Evolutionary conservation across 2,113 vertebrate species (phyloP).

Genomic region (Xiphophorus hellerii): DNA sequence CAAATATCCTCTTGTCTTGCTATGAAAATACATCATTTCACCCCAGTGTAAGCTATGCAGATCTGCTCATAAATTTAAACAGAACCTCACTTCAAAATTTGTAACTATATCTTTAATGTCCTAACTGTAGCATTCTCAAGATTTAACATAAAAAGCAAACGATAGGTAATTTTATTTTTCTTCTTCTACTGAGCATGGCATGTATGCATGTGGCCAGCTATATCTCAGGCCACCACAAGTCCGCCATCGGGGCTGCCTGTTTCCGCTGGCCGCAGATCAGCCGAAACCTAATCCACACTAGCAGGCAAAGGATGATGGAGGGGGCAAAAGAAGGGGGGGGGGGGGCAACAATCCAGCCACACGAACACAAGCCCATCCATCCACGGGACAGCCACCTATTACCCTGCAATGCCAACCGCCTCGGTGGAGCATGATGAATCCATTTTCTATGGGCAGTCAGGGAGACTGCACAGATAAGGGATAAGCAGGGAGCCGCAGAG

Average conservation of each 20-base stretch:
- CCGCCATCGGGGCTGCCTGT: slow-evolving; percentile 64
- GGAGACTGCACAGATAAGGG: slow-evolving; percentile 76
- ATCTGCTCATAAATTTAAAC: neutral
- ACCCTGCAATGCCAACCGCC: slow-evolving; percentile 65
- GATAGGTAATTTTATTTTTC: neutral
- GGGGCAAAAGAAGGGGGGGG: neutral
- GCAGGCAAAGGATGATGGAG: slow-evolving; percentile 53
- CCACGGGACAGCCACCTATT: slow-evolving; percentile 71
- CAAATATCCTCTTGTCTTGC: no score
- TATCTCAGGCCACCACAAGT: slow-evolving; percentile 67
- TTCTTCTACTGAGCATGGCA: slow-evolving; percentile 37
- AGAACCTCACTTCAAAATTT: neutral
- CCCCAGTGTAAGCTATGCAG: neutral
- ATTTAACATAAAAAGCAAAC: neutral
- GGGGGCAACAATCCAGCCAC: slow-evolving; percentile 21
- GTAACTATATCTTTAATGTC: neutral
- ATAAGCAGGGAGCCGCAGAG: slow-evolving; percentile 53
- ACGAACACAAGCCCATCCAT: slow-evolving; percentile 55
- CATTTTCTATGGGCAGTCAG: slow-evolving; percentile 73
- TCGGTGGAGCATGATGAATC: slow-evolving; percentile 72
- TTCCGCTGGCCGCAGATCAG: slow-evolving; percentile 68
- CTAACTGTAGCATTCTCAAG: neutral
- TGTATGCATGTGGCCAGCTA: slow-evolving; percentile 28
- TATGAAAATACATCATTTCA: no score
- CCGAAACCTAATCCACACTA: slow-evolving; percentile 76